Base-by-base conservation (phyloP, 2,113 vertebrate genomes). In the Ramphastos sulfuratus region DNA sequence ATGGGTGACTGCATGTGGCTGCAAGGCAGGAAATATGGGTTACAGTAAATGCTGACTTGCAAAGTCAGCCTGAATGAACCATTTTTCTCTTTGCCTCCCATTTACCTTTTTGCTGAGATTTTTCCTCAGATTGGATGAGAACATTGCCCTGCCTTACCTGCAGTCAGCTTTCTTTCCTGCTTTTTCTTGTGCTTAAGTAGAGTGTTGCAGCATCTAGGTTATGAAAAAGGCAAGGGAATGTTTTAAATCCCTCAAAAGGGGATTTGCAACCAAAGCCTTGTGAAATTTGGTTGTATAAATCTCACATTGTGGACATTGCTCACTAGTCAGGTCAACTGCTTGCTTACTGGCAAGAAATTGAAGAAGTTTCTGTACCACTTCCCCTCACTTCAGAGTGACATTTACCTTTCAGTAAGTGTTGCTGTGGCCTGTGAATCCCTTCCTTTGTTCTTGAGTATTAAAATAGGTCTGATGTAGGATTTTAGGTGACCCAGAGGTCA, bases 231-330 rank as follows among this genome's bases (percentile, higher is more conserved):
- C 80, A 87, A 81, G 65, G 66, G 82, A 96, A 87, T 73, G 81
- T 91, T 96, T 93, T 81, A 92, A 96, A 95, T 95, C 87, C 74
- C 65, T 23, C 61, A 82, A 89, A 61, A 16, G 30, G 33, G 83
- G 89, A 95, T 96, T 96, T 93, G 44, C 82, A 91, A 18, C 1
- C 0, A 60, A 85, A 92, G 28, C 63, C 89, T 66, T 73, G 76
- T 69, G 92, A 85, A 90, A 84, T 13, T 77, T 82, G 85, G 82
- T 92, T 93, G 81, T 30, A 28, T 76, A 86, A 86, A 95, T 39
- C 61, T 74, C 72, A 0, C 0, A 0, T 8, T 50, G n/a, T 35
- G 72, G 85, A 52, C 7, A 2, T 58, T 77, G 58, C 64, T 90
- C 64, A 3, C 70, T 5, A 30, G 15, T 54, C 33, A 63, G 65